Base-by-base conservation (phyloP, 2,888 invertebrate genomes). In the Melieria picta region DNA sequence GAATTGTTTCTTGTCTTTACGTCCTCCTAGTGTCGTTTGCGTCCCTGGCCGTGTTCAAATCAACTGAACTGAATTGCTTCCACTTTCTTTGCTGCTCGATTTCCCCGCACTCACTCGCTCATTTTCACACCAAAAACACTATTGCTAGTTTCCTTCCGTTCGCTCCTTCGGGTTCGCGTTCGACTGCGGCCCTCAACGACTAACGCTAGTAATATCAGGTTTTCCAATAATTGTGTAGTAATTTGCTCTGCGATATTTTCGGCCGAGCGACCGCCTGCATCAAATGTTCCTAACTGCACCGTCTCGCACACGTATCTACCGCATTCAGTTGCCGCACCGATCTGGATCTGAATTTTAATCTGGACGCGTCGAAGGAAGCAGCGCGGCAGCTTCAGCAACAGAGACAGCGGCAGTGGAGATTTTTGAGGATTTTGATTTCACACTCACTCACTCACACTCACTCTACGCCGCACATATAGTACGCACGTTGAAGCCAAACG, bases 401-500 rank as follows among this genome's bases (percentile, higher is more conserved):
- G 58, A 11, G 11, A 5, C 42, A 13, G 13, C 60, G 60, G 48
- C 67, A 67, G 67, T 16, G 60, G 42, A 58, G 60, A 45, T 67
- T 67, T 67, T 67, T 42, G 67, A 67, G 67, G 67, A 67, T 67
- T 67, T 67, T 60, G 60, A 60, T 61, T 67, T 57, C 30, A 45
- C 65, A 47, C 67, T 43, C 65, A 52, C 13, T 50, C 42, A 11
- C 57, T 7, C 11, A 63, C 42, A 13, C 16, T 56, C 60, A 11
- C 45, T 60, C 43, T 30, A 7, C 42, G 9, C 42, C 56, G 48
- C n/a, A n/a, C 10, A 16, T 9, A 42, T 42, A 5, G 7, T 30
- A 30, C 30, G 30, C 30, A 30, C 30, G 30, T 30, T 30, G 30
- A 30, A 30, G 3, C 30, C 30, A 30, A 30, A 30, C 30, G 30